Base-by-base conservation (phyloP, 2,888 invertebrate genomes). In the Ormyrus rosae region DNA sequence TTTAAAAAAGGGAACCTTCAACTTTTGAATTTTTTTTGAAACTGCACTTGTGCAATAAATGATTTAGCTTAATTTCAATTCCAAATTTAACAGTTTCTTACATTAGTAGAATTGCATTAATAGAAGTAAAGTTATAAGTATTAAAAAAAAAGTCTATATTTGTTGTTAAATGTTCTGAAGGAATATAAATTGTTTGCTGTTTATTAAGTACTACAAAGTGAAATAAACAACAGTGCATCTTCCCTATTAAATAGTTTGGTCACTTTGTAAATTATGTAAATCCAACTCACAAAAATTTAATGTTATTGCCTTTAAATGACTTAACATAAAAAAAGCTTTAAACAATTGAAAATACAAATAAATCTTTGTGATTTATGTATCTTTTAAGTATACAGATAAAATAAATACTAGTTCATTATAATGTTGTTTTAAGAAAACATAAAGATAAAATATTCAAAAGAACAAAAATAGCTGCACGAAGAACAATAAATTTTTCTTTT, bases 121-220 rank as follows among this genome's bases (percentile, higher is more conserved):
- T 34, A 34, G 34, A 34, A 34, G 1, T 2, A 34, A 34, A 34
- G 34, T 0, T 34, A 34, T 34, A 34, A 34, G 34, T 34, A 34
- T 34, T 34, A 34, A 34, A 34, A 34, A 34, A 34, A 34, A 34
- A 34, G 3, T 46, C 48, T 13, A 58, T 67, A 19, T 68, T 71
- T 11, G 2, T 75, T 9, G 70, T 81, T 51, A 64, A 70, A 9
- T 72, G 73, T 61, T 80, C 81, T 61, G 6, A 8, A 9, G 77
- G 68, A 19, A 34, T 34, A 34, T n/a, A 61, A 60, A 74, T 71
- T 51, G 74, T 56, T 11, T 56, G 11, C 5, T 56, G 75, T 51
- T 65, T 53, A 61, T 72, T 64, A 53, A 74, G 74, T 34, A 80
- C 78, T 80, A 45, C 51, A 78, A 64, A 75, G n/a, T 45, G 56